phyloP scores from a whole-genome alignment of 2,888 invertebrate genomes.

The Hoplodrina ambigua region DNA sequence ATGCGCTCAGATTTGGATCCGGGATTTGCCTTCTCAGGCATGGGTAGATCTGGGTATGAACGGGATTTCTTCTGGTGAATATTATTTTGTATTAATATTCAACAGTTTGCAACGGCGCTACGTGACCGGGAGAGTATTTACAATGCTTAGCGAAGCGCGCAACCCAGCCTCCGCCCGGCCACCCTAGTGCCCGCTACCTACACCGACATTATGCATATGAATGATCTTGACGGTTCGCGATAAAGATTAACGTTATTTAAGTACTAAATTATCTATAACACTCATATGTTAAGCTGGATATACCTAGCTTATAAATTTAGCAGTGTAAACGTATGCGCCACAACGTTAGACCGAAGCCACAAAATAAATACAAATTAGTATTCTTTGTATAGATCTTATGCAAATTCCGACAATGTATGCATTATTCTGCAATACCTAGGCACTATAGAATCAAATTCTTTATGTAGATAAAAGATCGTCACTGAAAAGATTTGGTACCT shows the following conservation, averaged over 20 bases:
- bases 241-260: conserved; percentile 51
- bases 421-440: not conserved
- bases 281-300: conserved; percentile 5
- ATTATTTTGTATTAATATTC: conserved; percentile 88
- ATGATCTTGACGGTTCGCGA: conserved; percentile 62
- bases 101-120: conserved; percentile 85
- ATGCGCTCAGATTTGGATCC: conserved; percentile 36
- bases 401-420: not conserved
- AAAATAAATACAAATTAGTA: conserved; percentile 18
- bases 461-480: not conserved
- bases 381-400: conserved; percentile 1
- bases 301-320: conserved; percentile 1
- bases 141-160: conserved; percentile 86
- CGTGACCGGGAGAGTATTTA: conserved; percentile 87
- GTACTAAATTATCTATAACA: conserved; percentile 39
- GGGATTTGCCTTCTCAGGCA: conserved; percentile 72
- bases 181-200: conserved; percentile 64
- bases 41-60: conserved; percentile 71
- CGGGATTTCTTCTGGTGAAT: conserved; percentile 77
- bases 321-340: not conserved
- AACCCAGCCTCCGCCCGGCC: conserved; percentile 70
- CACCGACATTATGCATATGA: conserved; percentile 74
- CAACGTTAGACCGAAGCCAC: not conserved
- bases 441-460: not conserved
- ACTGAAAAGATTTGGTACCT: not conserved